These are phyloP conservation scores for Aphidoletes aphidimyza DNA, from an alignment of 2,888 invertebrate species.

Conservation along the genomic window DNA sequence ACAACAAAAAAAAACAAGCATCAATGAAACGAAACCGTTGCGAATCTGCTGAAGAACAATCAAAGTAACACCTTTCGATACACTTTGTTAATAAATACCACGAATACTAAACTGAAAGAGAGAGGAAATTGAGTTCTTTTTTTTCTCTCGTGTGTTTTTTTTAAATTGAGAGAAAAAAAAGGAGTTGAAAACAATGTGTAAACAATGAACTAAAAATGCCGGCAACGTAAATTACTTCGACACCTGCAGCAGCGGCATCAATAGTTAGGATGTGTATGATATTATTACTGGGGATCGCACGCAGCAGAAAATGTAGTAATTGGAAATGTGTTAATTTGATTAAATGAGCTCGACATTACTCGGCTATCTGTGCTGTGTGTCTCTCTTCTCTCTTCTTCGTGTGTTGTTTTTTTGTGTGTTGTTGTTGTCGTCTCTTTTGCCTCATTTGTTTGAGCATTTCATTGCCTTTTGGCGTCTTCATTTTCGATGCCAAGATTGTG, in stretches of 20 bases:
- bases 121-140: no score
- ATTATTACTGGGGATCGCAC: neutral
- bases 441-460: no score
- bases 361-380: no score
- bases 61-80: conserved; percentile 14
- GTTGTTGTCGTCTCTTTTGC: neutral
- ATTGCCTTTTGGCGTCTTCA: no score
- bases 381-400: no score
- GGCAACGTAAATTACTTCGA: conserved; percentile 35
- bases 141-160: no score
- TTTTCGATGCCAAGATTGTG: no score
- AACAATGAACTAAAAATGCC: conserved; percentile 2
- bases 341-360: conserved; percentile 6
- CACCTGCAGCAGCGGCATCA: conserved; percentile 11
- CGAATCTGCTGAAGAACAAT: neutral
- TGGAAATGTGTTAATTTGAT: conserved; percentile 42
- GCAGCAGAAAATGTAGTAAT: neutral
- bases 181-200: conserved; percentile 22
- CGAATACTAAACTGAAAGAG: neutral
- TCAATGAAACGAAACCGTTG: conserved; percentile 5
- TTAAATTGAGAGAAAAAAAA: no score
- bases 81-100: neutral
- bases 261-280: neutral
- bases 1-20: no score
- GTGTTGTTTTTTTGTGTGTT: neutral